Evolutionary conservation across 2,797 vertebrate genomes (phyloP), one percentile per base, ranked within the genome.

Genomic region (Champsocephalus gunnari): DNA sequence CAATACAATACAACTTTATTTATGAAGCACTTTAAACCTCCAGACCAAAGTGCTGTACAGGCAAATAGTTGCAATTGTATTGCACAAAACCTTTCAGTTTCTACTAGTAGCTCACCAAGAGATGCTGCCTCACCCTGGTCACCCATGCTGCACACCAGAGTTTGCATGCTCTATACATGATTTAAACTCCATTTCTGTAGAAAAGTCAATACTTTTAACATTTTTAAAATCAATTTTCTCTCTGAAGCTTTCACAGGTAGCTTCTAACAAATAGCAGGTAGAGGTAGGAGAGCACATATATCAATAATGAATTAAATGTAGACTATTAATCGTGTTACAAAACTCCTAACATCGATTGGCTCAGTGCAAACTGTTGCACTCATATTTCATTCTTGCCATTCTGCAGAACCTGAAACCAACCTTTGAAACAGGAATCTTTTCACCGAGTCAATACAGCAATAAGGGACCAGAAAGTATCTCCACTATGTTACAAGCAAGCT

Each of bases 381-480:
- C 75, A 43, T 83, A 60, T 92, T 91, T 86, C 88, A 82, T 82
- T 60, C 77, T 51, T 66, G 60, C 58, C 69, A 54, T 81, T 78
- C 47, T 34, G 62, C 71, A 79, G 84, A 91, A 87, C 73, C 79
- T 73, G 75, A 89, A 83, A 88, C 82, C 73, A 75, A 73, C 65
- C 68, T 89, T 90, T 87, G 77, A 77, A 87, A 91, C 76, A 88
- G 62, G 83, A 86, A 83, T 87, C 28, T 78, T 79, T 75, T 78
- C 28, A 17, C 61, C 4, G 59, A 73, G 66, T 88, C 81, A 34
- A 83, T 88, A 75, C 53, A 51, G 62, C 80, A 61, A 85, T 80
- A 86, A 87, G 82, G 73, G 48, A 72, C 64, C 68, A 41, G 55
- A 67, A 83, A 88, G 62, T 58, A 10, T 72, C 55, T 4, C 70